Percentiles rank a stretch among this genome's conserved stretches.
phyloP scores from a whole-genome alignment of 2,113 vertebrate species.

The Aphelocoma coerulescens region DNA sequence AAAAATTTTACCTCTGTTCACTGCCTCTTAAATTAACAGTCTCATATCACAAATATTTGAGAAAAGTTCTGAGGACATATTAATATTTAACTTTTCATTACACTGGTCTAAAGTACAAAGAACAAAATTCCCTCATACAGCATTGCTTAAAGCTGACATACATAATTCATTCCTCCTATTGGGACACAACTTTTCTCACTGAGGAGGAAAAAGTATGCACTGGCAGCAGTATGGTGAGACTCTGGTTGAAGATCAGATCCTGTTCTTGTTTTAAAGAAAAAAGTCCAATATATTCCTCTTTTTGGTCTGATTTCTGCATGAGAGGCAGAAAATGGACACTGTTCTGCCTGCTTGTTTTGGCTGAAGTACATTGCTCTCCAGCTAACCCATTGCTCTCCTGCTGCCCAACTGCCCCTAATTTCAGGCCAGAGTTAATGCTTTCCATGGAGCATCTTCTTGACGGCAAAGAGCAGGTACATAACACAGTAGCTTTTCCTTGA shows the following conservation, averaged over 20 bases:
- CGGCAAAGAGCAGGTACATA: not conserved
- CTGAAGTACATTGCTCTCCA: not conserved
- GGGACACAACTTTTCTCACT: not conserved
- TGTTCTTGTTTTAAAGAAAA: not conserved
- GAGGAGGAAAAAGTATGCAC: not conserved
- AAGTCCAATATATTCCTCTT: not conserved
- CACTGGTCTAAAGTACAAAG: not conserved
- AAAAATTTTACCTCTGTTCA: not conserved
- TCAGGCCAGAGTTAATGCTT: not conserved
- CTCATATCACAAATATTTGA: slow-evolving; percentile 42
- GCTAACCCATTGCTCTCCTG: not conserved
- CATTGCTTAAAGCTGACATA: not conserved
- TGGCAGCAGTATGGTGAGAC: not conserved
- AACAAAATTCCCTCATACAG: not conserved
- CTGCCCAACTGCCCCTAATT: not conserved
- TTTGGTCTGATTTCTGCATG: not conserved
- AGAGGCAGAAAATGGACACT: not conserved
- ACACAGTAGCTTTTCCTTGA: not conserved
- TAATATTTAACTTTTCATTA: slow-evolving; percentile 62
- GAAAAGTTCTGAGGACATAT: slow-evolving; percentile 3
- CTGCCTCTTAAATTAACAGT: slow-evolving; percentile 8
- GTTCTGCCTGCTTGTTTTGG: not conserved
- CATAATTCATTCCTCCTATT: slow-evolving; percentile 1
- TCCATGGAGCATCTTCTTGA: not conserved
- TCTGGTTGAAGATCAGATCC: not conserved